Evolutionary conservation across 2,888 invertebrate genomes (phyloP).

Genomic region (Ormia ochracea): DNA sequence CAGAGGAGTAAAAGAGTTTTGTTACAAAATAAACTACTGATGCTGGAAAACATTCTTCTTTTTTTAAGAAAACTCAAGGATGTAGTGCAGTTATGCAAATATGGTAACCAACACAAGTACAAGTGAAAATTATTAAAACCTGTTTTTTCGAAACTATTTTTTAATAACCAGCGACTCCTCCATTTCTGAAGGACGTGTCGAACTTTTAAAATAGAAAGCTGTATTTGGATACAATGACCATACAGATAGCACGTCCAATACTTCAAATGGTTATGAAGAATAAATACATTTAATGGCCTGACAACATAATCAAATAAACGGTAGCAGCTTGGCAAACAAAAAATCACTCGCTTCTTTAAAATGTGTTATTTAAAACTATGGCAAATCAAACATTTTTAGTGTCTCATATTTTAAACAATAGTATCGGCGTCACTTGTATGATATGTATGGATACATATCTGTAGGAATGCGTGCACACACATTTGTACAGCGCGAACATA

Average conservation of each 20-base stretch:
- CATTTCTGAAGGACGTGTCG: no score
- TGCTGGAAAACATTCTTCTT: no score
- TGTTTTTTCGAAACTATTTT: no score
- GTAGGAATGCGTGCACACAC: background rate
- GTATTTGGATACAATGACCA: no score
- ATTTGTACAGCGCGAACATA: slow-evolving; percentile 11
- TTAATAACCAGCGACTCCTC: no score
- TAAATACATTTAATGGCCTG: background rate
- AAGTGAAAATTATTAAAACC: no score
- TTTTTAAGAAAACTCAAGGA: no score
- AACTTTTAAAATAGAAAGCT: no score
- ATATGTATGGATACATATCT: background rate
- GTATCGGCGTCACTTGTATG: background rate
- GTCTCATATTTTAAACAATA: background rate
- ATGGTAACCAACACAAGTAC: no score
- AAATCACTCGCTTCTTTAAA: background rate
- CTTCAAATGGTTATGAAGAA: background rate
- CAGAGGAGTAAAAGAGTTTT: slow-evolving; percentile 10
- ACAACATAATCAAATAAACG: slow-evolving; percentile 23
- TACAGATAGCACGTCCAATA: background rate
- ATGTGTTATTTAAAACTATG: slow-evolving; percentile 31
- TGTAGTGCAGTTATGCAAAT: no score
- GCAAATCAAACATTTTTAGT: slow-evolving; percentile 20
- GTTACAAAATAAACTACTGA: no score
- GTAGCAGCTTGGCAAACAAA: slow-evolving; percentile 21